These are phyloP conservation scores for Corvus cornix DNA, from an alignment of 2,113 vertebrate genomes.

Conservation along the genomic window DNA sequence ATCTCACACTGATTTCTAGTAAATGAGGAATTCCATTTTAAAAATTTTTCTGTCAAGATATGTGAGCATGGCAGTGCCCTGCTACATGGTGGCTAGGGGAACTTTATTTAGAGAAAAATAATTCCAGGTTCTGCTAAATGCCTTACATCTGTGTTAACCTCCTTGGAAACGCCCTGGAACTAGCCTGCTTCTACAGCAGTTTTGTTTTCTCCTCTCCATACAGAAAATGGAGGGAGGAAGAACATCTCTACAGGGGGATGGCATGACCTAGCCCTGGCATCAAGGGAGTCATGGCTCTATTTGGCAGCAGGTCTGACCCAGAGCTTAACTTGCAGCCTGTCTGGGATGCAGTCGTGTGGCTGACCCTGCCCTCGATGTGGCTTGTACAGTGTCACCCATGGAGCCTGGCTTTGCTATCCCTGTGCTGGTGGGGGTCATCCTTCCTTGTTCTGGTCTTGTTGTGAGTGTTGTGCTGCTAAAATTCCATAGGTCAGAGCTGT, in stretches of 20 bases:
- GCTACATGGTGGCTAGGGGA: not conserved
- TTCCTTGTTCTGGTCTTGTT: not conserved
- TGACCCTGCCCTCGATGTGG: rapidly evolving
- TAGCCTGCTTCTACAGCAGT: not conserved
- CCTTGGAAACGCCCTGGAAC: not conserved
- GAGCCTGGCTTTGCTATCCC: not conserved
- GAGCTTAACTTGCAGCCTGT: not conserved
- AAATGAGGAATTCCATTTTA: not conserved
- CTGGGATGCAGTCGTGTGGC: not conserved
- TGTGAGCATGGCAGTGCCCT: not conserved
- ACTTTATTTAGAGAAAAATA: not conserved
- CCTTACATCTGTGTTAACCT: not conserved
- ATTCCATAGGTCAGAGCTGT: too few relatives aligned
- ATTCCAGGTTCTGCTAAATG: not conserved
- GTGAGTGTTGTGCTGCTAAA: not conserved
- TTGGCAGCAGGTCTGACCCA: not conserved
- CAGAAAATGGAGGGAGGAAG: not conserved
- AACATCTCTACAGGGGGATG: not conserved
- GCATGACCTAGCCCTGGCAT: not conserved
- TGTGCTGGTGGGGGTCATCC: not conserved
- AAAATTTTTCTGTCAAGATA: not conserved
- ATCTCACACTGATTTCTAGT: not conserved
- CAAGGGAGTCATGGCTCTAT: not conserved
- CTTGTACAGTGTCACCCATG: not conserved
- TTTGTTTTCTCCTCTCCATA: not conserved